These are phyloP conservation scores for Zingel zingel DNA, from an alignment of 2,113 vertebrate genomes.

Conservation along the genomic window DNA sequence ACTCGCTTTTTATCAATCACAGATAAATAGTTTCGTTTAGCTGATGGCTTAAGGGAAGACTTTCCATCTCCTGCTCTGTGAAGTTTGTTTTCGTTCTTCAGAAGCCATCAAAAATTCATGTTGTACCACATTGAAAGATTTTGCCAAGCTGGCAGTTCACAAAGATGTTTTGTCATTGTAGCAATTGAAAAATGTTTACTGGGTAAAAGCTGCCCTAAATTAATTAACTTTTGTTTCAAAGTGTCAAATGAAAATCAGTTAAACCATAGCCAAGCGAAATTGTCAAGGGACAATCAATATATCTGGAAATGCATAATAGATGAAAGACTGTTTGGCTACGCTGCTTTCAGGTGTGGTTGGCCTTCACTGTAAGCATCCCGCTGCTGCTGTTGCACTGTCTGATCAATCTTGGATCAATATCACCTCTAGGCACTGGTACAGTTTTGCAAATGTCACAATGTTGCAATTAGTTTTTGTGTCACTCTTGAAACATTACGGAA, in stretches of 20 bases:
- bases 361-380: constrained; percentile 46
- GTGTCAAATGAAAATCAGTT: constrained; percentile 12
- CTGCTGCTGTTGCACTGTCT: constrained; percentile 52
- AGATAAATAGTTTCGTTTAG: constrained; percentile 26
- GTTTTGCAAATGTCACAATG: constrained; percentile 36
- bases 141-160: constrained; percentile 24
- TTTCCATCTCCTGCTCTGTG: constrained; percentile 30
- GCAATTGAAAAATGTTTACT: constrained; percentile 6
- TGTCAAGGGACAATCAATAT: constrained; percentile 4
- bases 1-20: constrained; percentile 35
- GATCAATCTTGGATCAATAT: constrained; percentile 62
- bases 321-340: constrained; percentile 27
- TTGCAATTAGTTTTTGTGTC: neutral
- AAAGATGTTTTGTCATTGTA: constrained; percentile 19
- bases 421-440: constrained; percentile 21
- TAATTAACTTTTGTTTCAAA: constrained; percentile 16
- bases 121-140: constrained; percentile 53
- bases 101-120: constrained; percentile 60
- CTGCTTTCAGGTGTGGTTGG: constrained; percentile 36
- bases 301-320: constrained; percentile 37
- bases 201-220: constrained; percentile 2
- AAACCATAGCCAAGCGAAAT: neutral
- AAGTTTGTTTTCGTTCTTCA: constrained; percentile 42
- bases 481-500: constrained; percentile 7
- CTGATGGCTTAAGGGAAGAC: constrained; percentile 36